Base-by-base conservation (phyloP, 1,140 invertebrate genomes). In the Maniola jurtina region DNA sequence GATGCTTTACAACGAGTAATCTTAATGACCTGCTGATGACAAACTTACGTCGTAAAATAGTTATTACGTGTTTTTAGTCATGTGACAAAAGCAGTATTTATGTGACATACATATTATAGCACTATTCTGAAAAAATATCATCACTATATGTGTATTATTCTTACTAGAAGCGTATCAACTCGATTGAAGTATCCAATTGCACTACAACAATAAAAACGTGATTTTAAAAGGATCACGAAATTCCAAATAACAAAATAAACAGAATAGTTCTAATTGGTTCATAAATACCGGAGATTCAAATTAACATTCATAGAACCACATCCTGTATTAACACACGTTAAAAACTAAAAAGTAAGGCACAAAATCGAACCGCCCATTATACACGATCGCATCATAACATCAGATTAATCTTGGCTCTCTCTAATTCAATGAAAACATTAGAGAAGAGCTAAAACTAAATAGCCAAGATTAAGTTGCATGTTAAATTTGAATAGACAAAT, bases 11-110 rank as follows among this genome's bases (percentile, higher is more conserved):
- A 62, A 16, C 42, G n/a, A n/a, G n/a, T 13, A 66, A 61, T 71
- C 52, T 57, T 71, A 73, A 73, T 69, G 71, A 58, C 36, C 56
- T 59, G 56, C 57, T 68, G 64, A 69, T 67, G 71, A 70, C 66
- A 71, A 64, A 64, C 67, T 59, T 50, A 55, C 57, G 48, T 68
- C 64, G 67, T 68, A 64, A 66, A 69, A 68, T 61, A 54, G 52
- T 75, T 72, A 73, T 63, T 66, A 72, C 42, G 36, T 70, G 60
- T 73, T 73, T 62, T 70, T 60, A 45, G 9, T 11, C 0, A 45
- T n/a, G 42, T 11, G 13, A 11, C 42, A n/a, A 45, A 45, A 45
- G 9, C 13, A 2, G 13, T 45, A 45, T 45, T 45, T 45, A 45
- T 13, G 13, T 13, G 13, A 11, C 10, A 45, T 8, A 45, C 13